Base-by-base conservation (phyloP, 2,113 vertebrate species). In the Dromiciops gliroides region DNA sequence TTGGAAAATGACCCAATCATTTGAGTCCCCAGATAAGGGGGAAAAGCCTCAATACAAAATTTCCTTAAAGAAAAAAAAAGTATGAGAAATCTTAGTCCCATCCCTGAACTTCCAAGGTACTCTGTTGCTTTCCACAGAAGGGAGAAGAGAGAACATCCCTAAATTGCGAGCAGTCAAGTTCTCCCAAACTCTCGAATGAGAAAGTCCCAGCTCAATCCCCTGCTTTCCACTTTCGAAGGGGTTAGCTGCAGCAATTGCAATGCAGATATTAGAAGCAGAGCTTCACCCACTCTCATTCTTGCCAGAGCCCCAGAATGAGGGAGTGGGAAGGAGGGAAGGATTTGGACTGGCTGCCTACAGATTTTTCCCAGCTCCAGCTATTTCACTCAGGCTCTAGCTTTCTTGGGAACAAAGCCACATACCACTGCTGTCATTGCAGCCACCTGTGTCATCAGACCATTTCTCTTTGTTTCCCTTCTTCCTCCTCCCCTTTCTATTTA, bases 211-310 rank as follows among this genome's bases (percentile, higher is more conserved):
- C 19, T 48, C 12, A 50, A 28, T 44, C 5, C 14, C 31, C 31
- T 37, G 60, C 67, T 47, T 50, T 56, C 44, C 51, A 8, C 50
- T 60, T 75, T 92, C 11, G 9, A 25, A 11, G 24, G 31, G 31
- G 25, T 24, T 2, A 49, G 93, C 89, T 89, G 51, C 22, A 91
- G n/a, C 16, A 49, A 44, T 60, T 91, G 90, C 89, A 53, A 50
- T 24, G 83, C 49, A 95, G 28, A 60, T 47, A 89, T 49, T 48
- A 93, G 67, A 83, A 83, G 90, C 37, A 95, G 28, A 92, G 25
- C 0, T 47, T 25, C 24, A 48, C 44, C 90, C 53, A 8, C 51
- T 50, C 50, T 49, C 25, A 9, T 48, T 89, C 60, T 48, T 95
- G 75, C 53, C 48, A 37, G 90, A 91, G 83, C 48, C 95, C 90